Base-by-base conservation (phyloP, 1,140 invertebrate genomes). In the Macrosteles quadrilineatus region DNA sequence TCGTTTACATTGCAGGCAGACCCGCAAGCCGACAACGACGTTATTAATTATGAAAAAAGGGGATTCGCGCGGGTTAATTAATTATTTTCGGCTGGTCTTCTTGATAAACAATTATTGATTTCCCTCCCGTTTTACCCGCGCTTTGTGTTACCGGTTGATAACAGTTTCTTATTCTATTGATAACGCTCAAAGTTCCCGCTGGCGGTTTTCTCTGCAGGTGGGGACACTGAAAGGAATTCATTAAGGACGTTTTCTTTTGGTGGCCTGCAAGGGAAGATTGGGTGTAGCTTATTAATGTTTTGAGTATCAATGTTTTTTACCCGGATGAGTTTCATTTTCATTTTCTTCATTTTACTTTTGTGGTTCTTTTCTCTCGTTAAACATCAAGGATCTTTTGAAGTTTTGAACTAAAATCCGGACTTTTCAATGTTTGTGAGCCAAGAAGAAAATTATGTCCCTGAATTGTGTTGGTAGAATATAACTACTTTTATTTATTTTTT, bases 91-190 rank as follows among this genome's bases (percentile, higher is more conserved):
- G 21, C 55, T 59, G 55, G 55, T 59, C 55, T 25, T 59, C 55
- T 59, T 59, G 55, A 59, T 59, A 59, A 59, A 59, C 55, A 59
- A 59, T 30, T 59, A 59, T 59, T 59, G 55, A 59, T 59, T 59
- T 29, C 23, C 23, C 21, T 12, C 23, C 23, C 55, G 3, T 23
- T 21, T 53, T 59, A 9, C 55, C 4, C 23, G 55, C 27, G 25
- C 55, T 59, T 59, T 59, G 55, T 59, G 55, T 4, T 14, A 6
- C 23, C 11, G 21, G 55, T 25, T 27, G 55, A 59, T 59, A 59
- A 30, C 47, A 17, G 47, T 50, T 21, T 50, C 21, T 17, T 17
- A 50, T 17, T 19, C 47, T 50, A 50, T 50, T 50, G 47, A 50
- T 50, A 19, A 50, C 47, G 14, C n/a, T 21, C 14, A 21, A 50